Evolutionary conservation across 2,797 vertebrate genomes (phyloP).

Genomic region (Karalla daura): DNA sequence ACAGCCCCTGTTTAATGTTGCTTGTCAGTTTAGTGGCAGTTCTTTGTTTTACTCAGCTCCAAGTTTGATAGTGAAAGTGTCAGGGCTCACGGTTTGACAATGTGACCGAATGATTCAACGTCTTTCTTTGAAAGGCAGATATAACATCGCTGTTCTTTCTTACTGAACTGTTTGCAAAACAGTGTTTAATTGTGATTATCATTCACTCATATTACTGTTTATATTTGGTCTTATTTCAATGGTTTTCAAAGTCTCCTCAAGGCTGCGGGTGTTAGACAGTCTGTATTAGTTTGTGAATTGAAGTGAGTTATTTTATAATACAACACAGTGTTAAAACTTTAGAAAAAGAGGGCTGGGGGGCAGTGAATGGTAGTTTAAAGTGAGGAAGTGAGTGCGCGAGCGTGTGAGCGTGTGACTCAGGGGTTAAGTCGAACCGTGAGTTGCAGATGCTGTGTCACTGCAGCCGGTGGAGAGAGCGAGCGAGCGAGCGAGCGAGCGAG

Average conservation of each 20-base stretch:
- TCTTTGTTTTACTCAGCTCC: constrained; percentile 25
- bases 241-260: too few species aligned
- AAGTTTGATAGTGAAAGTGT: not conserved
- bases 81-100: not conserved
- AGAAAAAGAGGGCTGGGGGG: not conserved
- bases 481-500: constrained; percentile 37
- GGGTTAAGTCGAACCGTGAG: constrained; percentile 59
- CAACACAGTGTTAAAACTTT: not conserved
- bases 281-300: too few species aligned
- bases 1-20: not conserved
- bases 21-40: not conserved
- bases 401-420: constrained; percentile 54
- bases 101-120: not conserved
- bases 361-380: constrained; percentile 13
- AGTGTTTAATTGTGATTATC: too few species aligned
- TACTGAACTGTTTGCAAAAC: too few species aligned
- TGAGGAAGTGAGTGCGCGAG: constrained; percentile 11
- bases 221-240: too few species aligned
- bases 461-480: constrained; percentile 51
- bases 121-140: not conserved
- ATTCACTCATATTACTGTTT: not conserved
- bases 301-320: too few species aligned
- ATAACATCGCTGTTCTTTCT: too few species aligned
- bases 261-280: too few species aligned
- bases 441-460: constrained; percentile 72